Percentiles rank a stretch among this genome's conserved stretches.
Evolutionary conservation across 1,140 invertebrate genomes (phyloP).

Genomic region (Pogonus chalceus): DNA sequence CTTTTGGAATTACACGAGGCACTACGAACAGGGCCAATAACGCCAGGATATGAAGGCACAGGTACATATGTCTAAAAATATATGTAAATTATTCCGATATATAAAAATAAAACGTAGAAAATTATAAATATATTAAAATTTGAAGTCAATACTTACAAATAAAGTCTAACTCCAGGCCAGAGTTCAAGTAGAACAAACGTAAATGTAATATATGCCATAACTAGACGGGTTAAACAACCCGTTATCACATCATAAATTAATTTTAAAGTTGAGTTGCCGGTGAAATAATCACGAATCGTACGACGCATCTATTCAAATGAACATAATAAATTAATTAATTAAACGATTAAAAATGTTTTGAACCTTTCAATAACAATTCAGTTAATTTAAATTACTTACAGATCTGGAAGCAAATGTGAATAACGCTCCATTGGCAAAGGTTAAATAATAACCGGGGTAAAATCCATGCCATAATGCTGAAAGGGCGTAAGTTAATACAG

Average conservation of each 20-base stretch:
- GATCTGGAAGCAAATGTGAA: constrained; percentile 75
- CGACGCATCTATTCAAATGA: constrained; percentile 52
- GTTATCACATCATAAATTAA: constrained; percentile 69
- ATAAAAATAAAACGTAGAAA: constrained; percentile 9
- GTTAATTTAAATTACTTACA: constrained; percentile 47
- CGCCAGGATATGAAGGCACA: constrained; percentile 38
- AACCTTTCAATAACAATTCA: too few relatives aligned
- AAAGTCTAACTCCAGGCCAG: constrained; percentile 26
- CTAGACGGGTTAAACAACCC: constrained; percentile 65
- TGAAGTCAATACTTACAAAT: constrained; percentile 19
- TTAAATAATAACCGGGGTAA: constrained; percentile 94
- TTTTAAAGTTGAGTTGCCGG: constrained; percentile 48
- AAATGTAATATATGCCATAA: constrained; percentile 78
- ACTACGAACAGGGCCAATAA: constrained; percentile 31
- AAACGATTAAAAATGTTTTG: not conserved
- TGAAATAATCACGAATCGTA: constrained; percentile 65
- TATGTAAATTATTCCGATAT: constrained; percentile 8
- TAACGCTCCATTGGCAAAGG: constrained; percentile 79
- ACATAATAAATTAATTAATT: not conserved
- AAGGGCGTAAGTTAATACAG: constrained; percentile 69
- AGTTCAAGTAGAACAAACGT: constrained; percentile 86
- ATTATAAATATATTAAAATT: not conserved
- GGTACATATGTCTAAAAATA: constrained; percentile 42
- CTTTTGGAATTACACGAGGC: constrained; percentile 28
- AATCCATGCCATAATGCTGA: constrained; percentile 97